Conservation (phyloP, 2,797 vertebrate species). For the Cryptoprocta ferox region DNA sequence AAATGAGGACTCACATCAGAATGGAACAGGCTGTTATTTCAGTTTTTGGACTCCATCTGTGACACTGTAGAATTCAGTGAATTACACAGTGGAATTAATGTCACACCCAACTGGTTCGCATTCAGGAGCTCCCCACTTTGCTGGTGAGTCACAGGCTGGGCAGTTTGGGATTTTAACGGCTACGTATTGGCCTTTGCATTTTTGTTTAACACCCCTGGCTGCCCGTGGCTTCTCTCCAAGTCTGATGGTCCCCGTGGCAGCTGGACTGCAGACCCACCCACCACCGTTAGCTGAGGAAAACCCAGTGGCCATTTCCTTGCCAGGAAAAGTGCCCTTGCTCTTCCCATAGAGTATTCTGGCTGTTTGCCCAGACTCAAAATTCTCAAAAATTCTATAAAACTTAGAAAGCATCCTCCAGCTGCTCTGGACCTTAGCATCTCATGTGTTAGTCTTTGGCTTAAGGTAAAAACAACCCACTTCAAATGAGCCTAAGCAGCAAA, state of each 20-base stretch:
- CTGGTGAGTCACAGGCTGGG: conserved; percentile 40
- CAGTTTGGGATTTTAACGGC: conserved; percentile 48
- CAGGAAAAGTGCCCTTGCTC: background rate
- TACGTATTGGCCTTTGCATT: background rate
- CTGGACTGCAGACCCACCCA: background rate
- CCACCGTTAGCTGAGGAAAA: background rate
- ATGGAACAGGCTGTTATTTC: background rate
- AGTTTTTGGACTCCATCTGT: conserved; percentile 48
- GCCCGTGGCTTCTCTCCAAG: background rate
- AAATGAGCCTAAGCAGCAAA: background rate
- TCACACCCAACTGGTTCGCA: background rate
- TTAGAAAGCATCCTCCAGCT: conserved; percentile 13
- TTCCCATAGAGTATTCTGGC: conserved; percentile 37
- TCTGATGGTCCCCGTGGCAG: background rate
- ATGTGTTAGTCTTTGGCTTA: background rate
- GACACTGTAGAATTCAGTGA: background rate
- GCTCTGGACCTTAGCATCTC: background rate
- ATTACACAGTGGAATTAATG: conserved; percentile 23
- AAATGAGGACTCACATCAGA: conserved; percentile 27
- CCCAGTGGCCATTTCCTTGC: background rate
- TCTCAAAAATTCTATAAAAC: conserved; percentile 28
- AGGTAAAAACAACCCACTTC: background rate
- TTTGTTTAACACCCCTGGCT: background rate
- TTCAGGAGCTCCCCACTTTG: background rate
- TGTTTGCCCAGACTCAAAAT: conserved; percentile 56